Evolutionary conservation across 1,140 invertebrate genomes (phyloP), one percentile per base, ranked within the genome.

Genomic region (Drosophila varians): DNA sequence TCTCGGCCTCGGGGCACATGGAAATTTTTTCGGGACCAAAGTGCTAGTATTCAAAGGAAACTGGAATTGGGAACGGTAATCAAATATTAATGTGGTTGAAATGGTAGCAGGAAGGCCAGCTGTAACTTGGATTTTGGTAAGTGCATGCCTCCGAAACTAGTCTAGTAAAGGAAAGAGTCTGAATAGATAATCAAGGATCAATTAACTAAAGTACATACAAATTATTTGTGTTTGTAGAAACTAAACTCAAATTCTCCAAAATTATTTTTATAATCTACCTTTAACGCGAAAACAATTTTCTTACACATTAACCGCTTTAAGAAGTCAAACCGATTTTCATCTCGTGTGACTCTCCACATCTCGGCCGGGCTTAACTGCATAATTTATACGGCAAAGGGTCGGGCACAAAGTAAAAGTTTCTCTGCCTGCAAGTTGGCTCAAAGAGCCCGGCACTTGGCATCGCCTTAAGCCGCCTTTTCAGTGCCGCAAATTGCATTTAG

Each of bases 401-500:
- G 62, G 46, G 9, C 5, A 25, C 60, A 21, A 52, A 66, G 64
- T 51, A 66, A 53, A 68, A 66, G 25, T 65, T 45, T 26, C 36
- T 36, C 28, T 19, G 19, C 58, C 54, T 65, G 60, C 36, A 64
- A 52, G 62, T 66, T 66, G 60, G 62, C 62, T 66, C 62, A 71
- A 56, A 45, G 64, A 51, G 14, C 49, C n/a, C 38, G 19, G 45
- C 48, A 62, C 69, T 78, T 78, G 62, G 52, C 38, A 43, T 73
- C 40, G 56, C 53, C 66, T 77, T 77, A 68, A 74, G 54, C 46
- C 70, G 51, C 26, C 60, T 58, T 65, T 82, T 61, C 61, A 38
- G 42, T 36, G 43, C 75, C 56, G 14, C 75, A 75, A 75, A 84
- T 84, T 84, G 80, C 79, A 84, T 84, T 84, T 84, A 73, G 76